Base-by-base conservation (phyloP, 2,888 invertebrate species). In the Hemithea aestivaria region DNA sequence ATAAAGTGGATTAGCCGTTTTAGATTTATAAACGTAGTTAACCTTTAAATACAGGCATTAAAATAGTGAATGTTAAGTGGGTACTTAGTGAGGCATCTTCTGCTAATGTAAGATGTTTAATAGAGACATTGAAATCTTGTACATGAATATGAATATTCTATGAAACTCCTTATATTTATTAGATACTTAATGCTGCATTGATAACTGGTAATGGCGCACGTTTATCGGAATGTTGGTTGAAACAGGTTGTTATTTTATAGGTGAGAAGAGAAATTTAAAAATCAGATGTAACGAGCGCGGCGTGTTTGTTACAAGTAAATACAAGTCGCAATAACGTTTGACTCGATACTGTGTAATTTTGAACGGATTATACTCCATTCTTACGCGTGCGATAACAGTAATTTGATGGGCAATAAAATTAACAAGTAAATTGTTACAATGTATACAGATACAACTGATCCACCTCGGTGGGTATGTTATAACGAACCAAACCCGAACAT, bases 381-480 rank as follows among this genome's bases (percentile, higher is more conserved):
- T 67, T 66, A 64, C 53, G 58, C 62, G 52, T 54, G 60, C 67
- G 68, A 73, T 73, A 73, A 67, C 67, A 62, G 58, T 68, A 61
- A 67, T 70, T 70, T 61, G 53, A 68, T 67, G 66, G 58, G 53
- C 57, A 57, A 62, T 64, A 52, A 56, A 64, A 76, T 74, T 75
- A 73, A 71, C 68, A 70, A 70, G 70, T 58, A 69, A 63, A 70
- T 70, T 67, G 59, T 57, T 54, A 56, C 47, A 45, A 51, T 53
- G 48, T 62, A 56, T 20, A 21, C 23, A 22, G 22, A 16, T 27
- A 22, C 23, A 49, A 58, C 57, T 71, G 62, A 67, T 67, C 62
- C 56, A 58, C 56, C 47, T 56, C 45, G 33, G 56, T 58, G 61
- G 56, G 54, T 62, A 62, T 56, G 52, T 65, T 67, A 68, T 69